Percentiles rank a stretch among this genome's conserved stretches.
Evolutionary conservation across 2,797 vertebrate species (phyloP).

Genomic region (Scyliorhinus canicula): DNA sequence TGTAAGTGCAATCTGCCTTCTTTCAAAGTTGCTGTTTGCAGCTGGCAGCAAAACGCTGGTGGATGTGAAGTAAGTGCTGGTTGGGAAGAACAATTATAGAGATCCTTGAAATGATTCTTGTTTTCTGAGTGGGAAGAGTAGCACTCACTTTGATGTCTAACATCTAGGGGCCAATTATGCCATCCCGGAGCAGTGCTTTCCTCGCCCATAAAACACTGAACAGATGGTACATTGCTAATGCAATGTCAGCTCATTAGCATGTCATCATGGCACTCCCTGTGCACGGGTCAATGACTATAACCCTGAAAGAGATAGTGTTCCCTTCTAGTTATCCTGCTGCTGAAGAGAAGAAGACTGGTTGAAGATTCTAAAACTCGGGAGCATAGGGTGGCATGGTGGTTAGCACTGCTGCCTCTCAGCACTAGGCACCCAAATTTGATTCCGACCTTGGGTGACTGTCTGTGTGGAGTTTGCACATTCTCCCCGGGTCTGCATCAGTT

Average conservation of each 20-base stretch:
- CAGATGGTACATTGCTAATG: not conserved
- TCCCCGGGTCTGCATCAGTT: too few relatives aligned
- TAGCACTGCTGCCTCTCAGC: too few relatives aligned
- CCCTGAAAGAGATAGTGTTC: not conserved
- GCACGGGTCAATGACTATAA: not conserved
- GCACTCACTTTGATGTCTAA: not conserved
- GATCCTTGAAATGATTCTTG: not conserved
- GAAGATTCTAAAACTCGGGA: too few relatives aligned
- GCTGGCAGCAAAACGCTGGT: not conserved
- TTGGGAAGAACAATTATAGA: constrained; percentile 23
- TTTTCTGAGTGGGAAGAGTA: not conserved
- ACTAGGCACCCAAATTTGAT: too few relatives aligned
- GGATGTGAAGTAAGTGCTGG: not conserved
- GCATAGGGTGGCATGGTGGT: too few relatives aligned
- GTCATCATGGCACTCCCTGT: not conserved
- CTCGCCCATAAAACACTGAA: not conserved
- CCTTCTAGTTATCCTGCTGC: too few relatives aligned
- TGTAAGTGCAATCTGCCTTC: not conserved
- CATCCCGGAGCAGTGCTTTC: not conserved
- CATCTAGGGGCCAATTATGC: not conserved
- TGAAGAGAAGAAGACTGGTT: not conserved
- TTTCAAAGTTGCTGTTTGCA: not conserved
- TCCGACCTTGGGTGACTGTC: too few relatives aligned
- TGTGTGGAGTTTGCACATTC: too few relatives aligned
- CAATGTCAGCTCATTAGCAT: not conserved